phyloP scores from a whole-genome alignment of 64 coral and sea anemone species.

The Montipora capricornis region DNA sequence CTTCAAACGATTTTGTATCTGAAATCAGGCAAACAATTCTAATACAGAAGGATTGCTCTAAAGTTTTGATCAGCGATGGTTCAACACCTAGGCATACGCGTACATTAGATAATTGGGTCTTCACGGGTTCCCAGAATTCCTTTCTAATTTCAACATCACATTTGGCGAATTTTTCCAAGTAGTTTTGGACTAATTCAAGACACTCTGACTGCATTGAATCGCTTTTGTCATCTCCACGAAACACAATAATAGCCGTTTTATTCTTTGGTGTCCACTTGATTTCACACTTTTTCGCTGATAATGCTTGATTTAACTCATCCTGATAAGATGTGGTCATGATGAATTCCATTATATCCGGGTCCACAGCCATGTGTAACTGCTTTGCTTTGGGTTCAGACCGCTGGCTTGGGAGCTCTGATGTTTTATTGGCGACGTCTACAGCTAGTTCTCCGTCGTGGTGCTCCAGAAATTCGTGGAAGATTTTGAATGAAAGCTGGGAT shows the following conservation, averaged over 20 bases:
- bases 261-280: conserved; percentile 44
- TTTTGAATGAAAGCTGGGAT: not conserved
- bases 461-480: not conserved
- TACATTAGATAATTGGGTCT: not conserved
- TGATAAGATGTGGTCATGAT: conserved; percentile 7
- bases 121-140: conserved; percentile 28
- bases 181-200: conserved; percentile 42
- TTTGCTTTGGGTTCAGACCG: not conserved
- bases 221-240: not conserved
- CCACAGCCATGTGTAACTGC: conserved; percentile 53
- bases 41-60: not conserved
- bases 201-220: conserved; percentile 44
- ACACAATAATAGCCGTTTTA: conserved; percentile 29
- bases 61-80: conserved; percentile 2
- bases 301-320: conserved; percentile 21
- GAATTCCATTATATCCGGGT: conserved; percentile 70
- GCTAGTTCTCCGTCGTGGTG: not conserved
- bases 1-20: not conserved
- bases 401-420: not conserved
- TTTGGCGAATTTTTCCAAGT: conserved; percentile 30
- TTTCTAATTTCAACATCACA: not conserved
- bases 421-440: not conserved
- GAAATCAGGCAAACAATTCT: conserved; percentile 18
- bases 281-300: conserved; percentile 40
- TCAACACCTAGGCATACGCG: conserved; percentile 4